Evolutionary conservation across 2,888 invertebrate genomes (phyloP), one percentile per base, ranked within the genome.

Genomic region (Phrixothrix hirtus): DNA sequence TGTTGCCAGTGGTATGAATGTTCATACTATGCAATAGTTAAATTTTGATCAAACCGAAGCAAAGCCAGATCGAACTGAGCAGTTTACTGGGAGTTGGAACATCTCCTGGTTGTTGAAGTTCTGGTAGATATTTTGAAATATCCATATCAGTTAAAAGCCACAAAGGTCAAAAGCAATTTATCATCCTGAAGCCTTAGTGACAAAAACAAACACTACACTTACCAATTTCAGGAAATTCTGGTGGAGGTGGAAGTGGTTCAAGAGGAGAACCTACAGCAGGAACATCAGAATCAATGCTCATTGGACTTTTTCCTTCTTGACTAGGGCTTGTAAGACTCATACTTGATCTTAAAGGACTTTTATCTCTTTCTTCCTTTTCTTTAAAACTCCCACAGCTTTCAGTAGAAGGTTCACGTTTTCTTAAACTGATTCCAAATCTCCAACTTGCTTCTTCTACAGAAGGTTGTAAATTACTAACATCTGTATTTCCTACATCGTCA

Each of bases 371-470:
- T 7, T 75, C 77, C 30, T 77, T 64, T 43, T 69, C 72, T 58
- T 81, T 82, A 15, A 79, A 77, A 38, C 78, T 83, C 58, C 80
- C 79, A 70, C 80, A 79, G 35, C 81, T 81, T 60, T 83, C 81
- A 1, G 80, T 80, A 2, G 82, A 81, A 1, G 82, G 81, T 62
- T 87, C 87, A 29, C 87, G 79, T 56, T 84, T 83, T 39, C 87
- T 79, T 51, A 87, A 75, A 66, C 83, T 86, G 1, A 88, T 87
- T 1, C 86, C 86, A 58, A 87, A 87, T 42, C 87, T 78, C 14
- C 84, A 84, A 64, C 87, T 86, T 37, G 86, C 85, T 70, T 87
- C 87, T 71, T 86, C 86, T 1, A 86, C 84, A 31, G 84, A 84
- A 11, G 86, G 87, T 27, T 87, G 84, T 13, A 80, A 79, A 48